Conservation (phyloP, 2,797 vertebrate species). For the Siniperca obscura region DNA sequence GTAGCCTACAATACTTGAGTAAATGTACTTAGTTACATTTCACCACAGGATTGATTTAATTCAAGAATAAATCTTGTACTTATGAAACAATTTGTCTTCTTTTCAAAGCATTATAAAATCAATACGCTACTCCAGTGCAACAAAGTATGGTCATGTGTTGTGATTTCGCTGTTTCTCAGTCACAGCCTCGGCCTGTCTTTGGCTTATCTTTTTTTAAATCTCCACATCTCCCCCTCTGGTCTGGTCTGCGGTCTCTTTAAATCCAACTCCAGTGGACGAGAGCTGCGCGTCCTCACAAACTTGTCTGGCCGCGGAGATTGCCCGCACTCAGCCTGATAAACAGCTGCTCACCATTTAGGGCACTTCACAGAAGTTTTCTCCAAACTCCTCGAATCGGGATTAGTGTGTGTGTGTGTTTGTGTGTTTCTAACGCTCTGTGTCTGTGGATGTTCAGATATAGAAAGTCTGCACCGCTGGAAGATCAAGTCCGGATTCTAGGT, state of each 20-base stretch:
- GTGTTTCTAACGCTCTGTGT: not conserved
- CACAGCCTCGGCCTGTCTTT: slow-evolving; percentile 17
- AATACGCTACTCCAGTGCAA: not conserved
- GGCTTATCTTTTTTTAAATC: slow-evolving; percentile 40
- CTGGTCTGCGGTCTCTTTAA: slow-evolving; percentile 85
- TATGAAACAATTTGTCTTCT: not conserved
- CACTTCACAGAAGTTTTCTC: slow-evolving; percentile 59
- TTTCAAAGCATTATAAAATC: not conserved
- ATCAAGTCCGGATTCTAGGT: slow-evolving; percentile 57
- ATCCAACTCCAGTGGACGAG: slow-evolving; percentile 65
- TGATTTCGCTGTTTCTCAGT: not conserved
- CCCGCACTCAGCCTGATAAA: slow-evolving; percentile 74
- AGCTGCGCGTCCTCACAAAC: slow-evolving; percentile 69
- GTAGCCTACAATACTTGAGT: not conserved
- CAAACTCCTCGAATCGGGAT: slow-evolving; percentile 31
- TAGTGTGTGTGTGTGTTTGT: not conserved
- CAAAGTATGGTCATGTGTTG: not conserved
- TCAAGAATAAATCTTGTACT: not conserved
- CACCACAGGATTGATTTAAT: not conserved
- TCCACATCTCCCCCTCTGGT: slow-evolving; percentile 53
- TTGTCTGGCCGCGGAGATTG: slow-evolving; percentile 67
- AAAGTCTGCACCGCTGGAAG: slow-evolving; percentile 60
- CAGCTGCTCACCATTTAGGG: slow-evolving; percentile 78
- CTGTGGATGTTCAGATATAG: slow-evolving; percentile 56
- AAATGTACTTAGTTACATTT: not conserved